A percentile compares a stretch with the other conserved stretches of the same genome.
phyloP scores from a whole-genome alignment of 2,888 invertebrate genomes.

The Onchidella celtica region DNA sequence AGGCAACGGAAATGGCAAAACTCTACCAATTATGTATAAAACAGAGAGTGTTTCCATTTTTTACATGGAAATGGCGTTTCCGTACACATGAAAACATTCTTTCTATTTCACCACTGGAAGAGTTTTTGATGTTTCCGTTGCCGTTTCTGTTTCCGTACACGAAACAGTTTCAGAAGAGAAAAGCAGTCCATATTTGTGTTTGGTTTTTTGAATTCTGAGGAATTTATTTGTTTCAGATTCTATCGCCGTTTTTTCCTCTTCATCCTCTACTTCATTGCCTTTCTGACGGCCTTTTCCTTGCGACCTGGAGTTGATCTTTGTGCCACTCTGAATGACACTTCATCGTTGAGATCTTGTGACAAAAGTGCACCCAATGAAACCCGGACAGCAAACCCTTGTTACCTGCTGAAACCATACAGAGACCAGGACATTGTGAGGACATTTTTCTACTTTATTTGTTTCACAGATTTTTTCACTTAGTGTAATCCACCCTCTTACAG shows the following conservation, averaged over 20 bases:
- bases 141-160: too few relatives aligned
- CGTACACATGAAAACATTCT: too few relatives aligned
- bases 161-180: too few relatives aligned
- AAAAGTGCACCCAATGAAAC: slow-evolving; percentile 53
- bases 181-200: too few relatives aligned
- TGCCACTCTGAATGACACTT: slow-evolving; percentile 57
- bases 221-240: slow-evolving; percentile 84
- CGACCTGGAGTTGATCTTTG: slow-evolving; percentile 84
- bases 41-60: too few relatives aligned
- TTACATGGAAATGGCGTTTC: too few relatives aligned
- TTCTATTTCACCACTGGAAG: too few relatives aligned
- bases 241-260: slow-evolving; percentile 95
- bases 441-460: neutral
- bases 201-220: too few relatives aligned
- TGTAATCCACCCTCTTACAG: too few relatives aligned
- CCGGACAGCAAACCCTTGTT: slow-evolving; percentile 71
- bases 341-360: slow-evolving; percentile 29
- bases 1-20: too few relatives aligned
- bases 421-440: slow-evolving; percentile 71
- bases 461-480: neutral
- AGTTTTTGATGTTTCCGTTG: too few relatives aligned
- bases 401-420: slow-evolving; percentile 71
- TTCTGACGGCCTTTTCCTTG: slow-evolving; percentile 92
- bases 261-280: slow-evolving; percentile 93
- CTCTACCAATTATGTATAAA: too few relatives aligned